Evolutionary conservation across 2,113 vertebrate genomes (phyloP).

Genomic region (Taurulus bubalis): DNA sequence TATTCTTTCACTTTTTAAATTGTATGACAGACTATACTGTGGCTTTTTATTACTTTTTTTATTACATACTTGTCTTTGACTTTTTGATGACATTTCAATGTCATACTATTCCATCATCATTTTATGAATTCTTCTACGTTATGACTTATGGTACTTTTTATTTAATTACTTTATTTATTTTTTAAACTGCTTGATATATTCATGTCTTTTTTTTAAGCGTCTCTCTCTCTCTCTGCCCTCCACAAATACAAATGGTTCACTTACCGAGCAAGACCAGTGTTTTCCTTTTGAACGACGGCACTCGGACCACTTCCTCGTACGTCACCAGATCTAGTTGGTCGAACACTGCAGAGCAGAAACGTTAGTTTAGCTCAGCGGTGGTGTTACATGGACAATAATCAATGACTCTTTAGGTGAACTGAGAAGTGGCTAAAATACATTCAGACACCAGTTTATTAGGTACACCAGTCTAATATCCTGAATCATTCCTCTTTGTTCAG

Average conservation of each 20-base stretch:
- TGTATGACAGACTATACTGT: neutral
- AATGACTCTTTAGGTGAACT: neutral
- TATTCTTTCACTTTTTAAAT: neutral
- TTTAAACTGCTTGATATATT: no score
- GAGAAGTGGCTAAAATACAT: neutral
- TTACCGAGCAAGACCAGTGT: constrained; percentile 97
- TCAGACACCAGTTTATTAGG: neutral
- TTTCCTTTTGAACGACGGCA: constrained; percentile 99
- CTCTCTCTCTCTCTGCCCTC: neutral
- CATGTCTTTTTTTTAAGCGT: neutral
- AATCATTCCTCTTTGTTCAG: neutral
- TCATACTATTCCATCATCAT: no score
- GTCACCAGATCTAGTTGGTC: constrained; percentile 99
- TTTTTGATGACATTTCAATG: no score
- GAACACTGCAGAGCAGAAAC: constrained; percentile 88
- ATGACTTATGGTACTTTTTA: no score
- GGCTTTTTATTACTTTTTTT: no score
- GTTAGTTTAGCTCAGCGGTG: neutral
- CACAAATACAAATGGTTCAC: neutral
- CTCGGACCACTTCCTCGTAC: constrained; percentile 98
- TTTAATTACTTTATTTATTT: no score
- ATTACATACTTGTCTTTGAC: no score
- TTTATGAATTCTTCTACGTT: no score
- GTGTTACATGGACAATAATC: neutral
- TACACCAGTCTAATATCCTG: neutral